A percentile compares a stretch with the other conserved stretches of the same genome.
Conservation (phyloP, 2,113 vertebrate species). For the Benitochromis conjunctus region DNA sequence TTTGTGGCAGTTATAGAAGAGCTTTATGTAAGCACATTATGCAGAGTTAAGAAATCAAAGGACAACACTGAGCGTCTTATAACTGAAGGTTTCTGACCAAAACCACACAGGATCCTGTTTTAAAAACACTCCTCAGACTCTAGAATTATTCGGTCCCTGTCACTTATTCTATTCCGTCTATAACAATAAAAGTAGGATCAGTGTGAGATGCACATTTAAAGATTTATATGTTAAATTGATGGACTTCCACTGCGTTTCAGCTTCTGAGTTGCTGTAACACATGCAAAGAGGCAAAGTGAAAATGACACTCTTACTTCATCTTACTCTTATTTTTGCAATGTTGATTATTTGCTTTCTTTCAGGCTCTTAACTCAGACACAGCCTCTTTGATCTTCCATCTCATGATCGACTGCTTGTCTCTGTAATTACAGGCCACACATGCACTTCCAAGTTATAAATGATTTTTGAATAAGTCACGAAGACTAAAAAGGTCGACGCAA, state of each 20-base stretch:
- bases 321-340: background rate
- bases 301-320: background rate
- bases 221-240: background rate
- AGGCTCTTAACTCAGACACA: background rate
- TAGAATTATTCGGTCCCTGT: background rate
- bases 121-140: background rate
- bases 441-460: background rate
- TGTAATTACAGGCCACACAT: background rate
- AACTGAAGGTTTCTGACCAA: background rate
- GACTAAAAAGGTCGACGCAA: background rate
- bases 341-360: background rate
- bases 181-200: background rate
- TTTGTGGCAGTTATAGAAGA: background rate
- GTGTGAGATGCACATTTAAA: background rate
- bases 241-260: background rate
- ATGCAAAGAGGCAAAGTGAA: background rate
- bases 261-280: background rate
- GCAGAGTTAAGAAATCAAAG: background rate
- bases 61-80: background rate
- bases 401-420: background rate
- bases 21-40: background rate
- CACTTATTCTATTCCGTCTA: background rate
- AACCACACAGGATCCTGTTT: background rate
- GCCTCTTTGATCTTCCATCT: background rate
- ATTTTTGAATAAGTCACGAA: background rate